Evolutionary conservation across 1,140 invertebrate species (phyloP).

Genomic region (Zaprionus ornatus): DNA sequence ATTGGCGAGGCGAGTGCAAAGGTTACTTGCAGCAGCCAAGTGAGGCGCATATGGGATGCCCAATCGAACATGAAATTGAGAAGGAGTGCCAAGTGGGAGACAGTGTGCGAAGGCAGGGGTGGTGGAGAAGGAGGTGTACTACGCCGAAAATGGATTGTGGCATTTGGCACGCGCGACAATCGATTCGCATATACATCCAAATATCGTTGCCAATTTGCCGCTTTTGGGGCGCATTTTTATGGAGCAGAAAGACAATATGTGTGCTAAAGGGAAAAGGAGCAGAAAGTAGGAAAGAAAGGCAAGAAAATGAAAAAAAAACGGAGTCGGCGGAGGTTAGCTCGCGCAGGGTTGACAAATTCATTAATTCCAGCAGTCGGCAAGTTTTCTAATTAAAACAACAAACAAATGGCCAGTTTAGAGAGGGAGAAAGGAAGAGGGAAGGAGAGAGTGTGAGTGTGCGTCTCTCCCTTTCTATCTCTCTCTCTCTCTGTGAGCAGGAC

Average conservation of each 20-base stretch:
- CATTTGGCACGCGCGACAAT: conserved; percentile 59
- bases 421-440: not conserved
- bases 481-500: conserved; percentile 26
- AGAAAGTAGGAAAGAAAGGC: not conserved
- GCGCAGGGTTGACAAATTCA: conserved; percentile 59
- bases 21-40: conserved; percentile 9
- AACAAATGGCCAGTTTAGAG: conserved; percentile 65
- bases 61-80: not conserved
- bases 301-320: not conserved
- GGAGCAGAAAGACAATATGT: conserved; percentile 10
- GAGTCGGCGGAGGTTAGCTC: not conserved
- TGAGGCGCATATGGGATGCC: not conserved
- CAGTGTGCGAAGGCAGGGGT: not conserved
- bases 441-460: no score
- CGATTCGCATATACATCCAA: conserved; percentile 53
- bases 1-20: conserved; percentile 45
- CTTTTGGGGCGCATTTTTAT: conserved; percentile 68
- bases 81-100: not conserved
- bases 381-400: conserved; percentile 82
- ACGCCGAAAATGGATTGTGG: conserved; percentile 43
- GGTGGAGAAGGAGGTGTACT: not conserved
- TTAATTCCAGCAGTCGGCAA: conserved; percentile 73
- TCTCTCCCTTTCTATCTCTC: conserved; percentile 2
- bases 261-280: not conserved
- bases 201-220: conserved; percentile 74